Base-by-base conservation (phyloP, 2,113 vertebrate species). In the Dicaeum eximium region DNA sequence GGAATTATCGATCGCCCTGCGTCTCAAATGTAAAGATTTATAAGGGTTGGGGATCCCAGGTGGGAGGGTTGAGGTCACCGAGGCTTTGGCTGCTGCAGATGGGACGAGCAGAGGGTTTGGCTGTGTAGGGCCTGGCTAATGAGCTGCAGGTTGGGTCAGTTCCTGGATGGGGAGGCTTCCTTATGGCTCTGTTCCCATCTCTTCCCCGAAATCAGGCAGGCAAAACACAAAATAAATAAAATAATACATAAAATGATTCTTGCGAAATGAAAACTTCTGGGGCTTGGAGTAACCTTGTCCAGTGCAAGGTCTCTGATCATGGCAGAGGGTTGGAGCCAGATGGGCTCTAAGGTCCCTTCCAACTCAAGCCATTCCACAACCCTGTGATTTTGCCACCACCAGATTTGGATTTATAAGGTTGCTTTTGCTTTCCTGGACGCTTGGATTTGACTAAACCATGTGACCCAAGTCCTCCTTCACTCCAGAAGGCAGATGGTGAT, bases 141-240 rank as follows among this genome's bases (percentile, higher is more conserved):
- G 86, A 96, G 82, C 18, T 77, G 67, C 60, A 44, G 81, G 67
- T 85, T 53, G 90, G 96, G 70, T 75, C 77, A 70, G 62, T 33
- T 74, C 81, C 80, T 72, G 58, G 75, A 42, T 3, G 6, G 93
- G 74, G 73, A 92, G 54, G 75, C 28, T 79, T 73, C 93, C 74
- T n/a, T n/a, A 21, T 42, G 84, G 85, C 85, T 84, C 82, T 22
- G 51, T 75, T 91, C 83, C 94, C 97, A 95, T 95, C 97, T 97
- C 93, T 86, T 95, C 75, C 86, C 66, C 47, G 91, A 94, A 95
- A 90, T 35, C 90, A 71, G 53, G 58, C 19, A 25, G 83, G 72
- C 19, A 6, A 47, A 84, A 58, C 65, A 45, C 47, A 5, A 50
- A 45, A 37, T 30, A 62, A 45, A 38, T 61, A 16, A n/a, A 16